Percentiles rank a stretch among this genome's conserved stretches.
Evolutionary conservation across 2,797 vertebrate species (phyloP).

Genomic region (Sciurus vulgaris): DNA sequence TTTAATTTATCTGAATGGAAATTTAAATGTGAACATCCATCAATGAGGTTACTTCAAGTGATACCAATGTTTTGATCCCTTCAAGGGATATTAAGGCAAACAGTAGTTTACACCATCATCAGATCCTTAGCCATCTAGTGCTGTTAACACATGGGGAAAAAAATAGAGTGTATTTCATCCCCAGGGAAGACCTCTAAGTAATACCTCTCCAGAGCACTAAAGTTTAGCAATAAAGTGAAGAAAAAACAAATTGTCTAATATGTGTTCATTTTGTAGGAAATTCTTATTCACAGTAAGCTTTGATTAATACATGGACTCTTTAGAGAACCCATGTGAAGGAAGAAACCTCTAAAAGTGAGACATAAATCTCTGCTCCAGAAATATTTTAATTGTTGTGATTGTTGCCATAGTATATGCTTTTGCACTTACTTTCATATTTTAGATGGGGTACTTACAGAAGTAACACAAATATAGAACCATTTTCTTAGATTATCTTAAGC

Average conservation of each 20-base stretch:
- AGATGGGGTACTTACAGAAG: neutral
- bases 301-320: neutral
- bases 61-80: neutral
- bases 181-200: neutral
- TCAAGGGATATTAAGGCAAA: neutral
- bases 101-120: neutral
- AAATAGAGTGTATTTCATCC: slow-evolving; percentile 52
- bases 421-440: neutral
- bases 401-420: neutral
- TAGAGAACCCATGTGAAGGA: neutral
- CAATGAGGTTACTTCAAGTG: neutral
- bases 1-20: slow-evolving; percentile 23
- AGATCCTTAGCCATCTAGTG: neutral
- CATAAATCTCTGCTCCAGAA: neutral
- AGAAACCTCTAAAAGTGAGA: neutral
- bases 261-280: neutral
- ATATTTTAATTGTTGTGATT: neutral
- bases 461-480: neutral
- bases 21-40: neutral
- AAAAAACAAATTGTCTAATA: slow-evolving; percentile 20
- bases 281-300: neutral
- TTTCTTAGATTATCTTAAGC: neutral
- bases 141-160: neutral
- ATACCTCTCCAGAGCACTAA: neutral
- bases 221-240: slow-evolving; percentile 36